Evolutionary conservation across 2,888 invertebrate genomes (phyloP).

Genomic region (Eugnorisma glareosa): DNA sequence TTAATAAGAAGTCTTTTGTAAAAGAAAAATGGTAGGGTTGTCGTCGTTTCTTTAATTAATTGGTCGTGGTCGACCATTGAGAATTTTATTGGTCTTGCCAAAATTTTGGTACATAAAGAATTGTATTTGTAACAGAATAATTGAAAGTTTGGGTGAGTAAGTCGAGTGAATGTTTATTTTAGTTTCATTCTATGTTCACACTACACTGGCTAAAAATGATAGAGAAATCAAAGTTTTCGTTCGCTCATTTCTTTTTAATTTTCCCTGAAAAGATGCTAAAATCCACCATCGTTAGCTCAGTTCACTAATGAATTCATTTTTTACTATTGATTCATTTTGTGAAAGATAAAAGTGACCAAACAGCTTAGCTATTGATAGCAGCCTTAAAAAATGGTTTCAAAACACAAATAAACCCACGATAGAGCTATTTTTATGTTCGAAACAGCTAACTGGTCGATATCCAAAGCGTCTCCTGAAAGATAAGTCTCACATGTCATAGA

Average conservation of each 20-base stretch:
- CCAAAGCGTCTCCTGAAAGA: neutral
- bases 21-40: constrained; percentile 1
- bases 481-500: neutral
- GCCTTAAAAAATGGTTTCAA: neutral
- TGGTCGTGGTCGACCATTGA: neutral
- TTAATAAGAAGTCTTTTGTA: constrained; percentile 33
- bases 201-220: too few relatives aligned
- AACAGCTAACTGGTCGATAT: neutral
- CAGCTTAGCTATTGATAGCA: neutral
- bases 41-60: neutral
- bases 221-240: neutral
- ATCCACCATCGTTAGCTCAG: too few relatives aligned
- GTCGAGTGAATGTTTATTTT: neutral
- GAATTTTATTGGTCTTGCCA: neutral
- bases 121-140: too few relatives aligned
- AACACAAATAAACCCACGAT: neutral
- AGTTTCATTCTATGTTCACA: neutral
- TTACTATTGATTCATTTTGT: neutral
- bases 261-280: neutral
- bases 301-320: neutral
- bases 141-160: too few relatives aligned
- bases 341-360: neutral
- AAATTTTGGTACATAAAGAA: too few relatives aligned
- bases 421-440: neutral
- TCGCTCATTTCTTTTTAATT: neutral